These are phyloP conservation scores for Scomber scombrus DNA, from an alignment of 2,113 vertebrate genomes.

Conservation along the genomic window DNA sequence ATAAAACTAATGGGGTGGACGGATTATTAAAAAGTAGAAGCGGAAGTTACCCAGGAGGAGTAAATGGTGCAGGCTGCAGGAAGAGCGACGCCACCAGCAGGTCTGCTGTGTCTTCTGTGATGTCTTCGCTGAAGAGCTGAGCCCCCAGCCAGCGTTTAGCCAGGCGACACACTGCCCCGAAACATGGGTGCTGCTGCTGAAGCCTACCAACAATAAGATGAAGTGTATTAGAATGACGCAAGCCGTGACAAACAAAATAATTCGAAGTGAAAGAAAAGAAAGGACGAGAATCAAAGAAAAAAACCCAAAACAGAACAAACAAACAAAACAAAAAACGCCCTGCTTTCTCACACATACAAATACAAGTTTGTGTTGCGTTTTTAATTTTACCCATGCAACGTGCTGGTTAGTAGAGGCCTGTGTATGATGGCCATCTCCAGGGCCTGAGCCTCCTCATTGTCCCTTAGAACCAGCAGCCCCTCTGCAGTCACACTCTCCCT, in stretches of 20 bases:
- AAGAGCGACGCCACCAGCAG: conserved; percentile 93
- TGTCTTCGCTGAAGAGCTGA: conserved; percentile 88
- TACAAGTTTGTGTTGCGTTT: neutral
- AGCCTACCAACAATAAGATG: conserved; percentile 81
- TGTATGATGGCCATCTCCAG: conserved; percentile 90
- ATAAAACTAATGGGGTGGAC: neutral
- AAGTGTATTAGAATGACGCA: neutral
- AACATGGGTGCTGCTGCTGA: conserved; percentile 93
- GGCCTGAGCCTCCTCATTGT: conserved; percentile 89
- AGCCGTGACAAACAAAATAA: neutral
- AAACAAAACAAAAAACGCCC: too few relatives aligned
- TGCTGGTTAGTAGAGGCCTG: conserved; percentile 91
- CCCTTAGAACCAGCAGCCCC: conserved; percentile 90
- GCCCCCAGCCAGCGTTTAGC: conserved; percentile 94
- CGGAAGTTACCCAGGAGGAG: conserved; percentile 88
- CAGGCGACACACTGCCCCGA: conserved; percentile 89
- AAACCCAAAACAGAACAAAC: neutral
- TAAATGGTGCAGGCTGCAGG: conserved; percentile 91
- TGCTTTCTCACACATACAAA: neutral
- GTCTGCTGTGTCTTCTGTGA: conserved; percentile 92
- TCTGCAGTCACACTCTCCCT: conserved; percentile 88
- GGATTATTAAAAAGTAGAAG: neutral
- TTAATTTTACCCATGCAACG: conserved; percentile 89
- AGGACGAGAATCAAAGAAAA: conserved; percentile 11
- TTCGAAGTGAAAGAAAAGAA: neutral